phyloP scores from a whole-genome alignment of 2,797 vertebrate genomes.

The Xiphorhynchus erythropygius region DNA sequence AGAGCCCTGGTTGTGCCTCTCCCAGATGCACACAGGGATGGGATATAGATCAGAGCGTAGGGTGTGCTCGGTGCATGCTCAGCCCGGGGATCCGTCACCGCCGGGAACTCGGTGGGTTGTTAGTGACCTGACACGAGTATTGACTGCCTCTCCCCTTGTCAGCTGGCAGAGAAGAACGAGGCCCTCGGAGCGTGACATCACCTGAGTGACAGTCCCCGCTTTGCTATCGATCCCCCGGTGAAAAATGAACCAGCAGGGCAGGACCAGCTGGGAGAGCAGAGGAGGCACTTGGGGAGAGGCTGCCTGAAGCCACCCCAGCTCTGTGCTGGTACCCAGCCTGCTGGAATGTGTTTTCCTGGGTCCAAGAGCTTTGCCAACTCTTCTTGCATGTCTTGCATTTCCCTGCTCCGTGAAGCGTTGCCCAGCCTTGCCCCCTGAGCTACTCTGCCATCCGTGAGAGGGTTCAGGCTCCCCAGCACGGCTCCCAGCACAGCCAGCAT shows the following conservation, averaged over 20 bases:
- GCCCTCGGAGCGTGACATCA: slow-evolving; percentile 54
- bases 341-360: not conserved
- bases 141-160: not conserved
- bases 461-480: not conserved
- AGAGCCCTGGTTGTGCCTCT: not conserved
- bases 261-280: not conserved
- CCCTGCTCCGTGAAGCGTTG: rapidly evolving
- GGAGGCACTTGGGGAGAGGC: not conserved
- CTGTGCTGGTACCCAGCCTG: not conserved
- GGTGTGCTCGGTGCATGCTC: not conserved
- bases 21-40: rapidly evolving
- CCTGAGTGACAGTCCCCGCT: slow-evolving; percentile 68
- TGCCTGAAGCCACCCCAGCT: not conserved
- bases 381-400: not conserved
- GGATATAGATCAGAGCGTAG: not conserved
- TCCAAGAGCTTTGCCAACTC: not conserved
- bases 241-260: slow-evolving; percentile 78
- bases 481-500: not conserved
- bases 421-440: not conserved
- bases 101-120: not conserved
- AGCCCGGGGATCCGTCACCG: not conserved
- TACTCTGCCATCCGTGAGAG: rapidly evolving
- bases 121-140: slow-evolving; percentile 3
- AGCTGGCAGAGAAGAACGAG: slow-evolving; percentile 10
- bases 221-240: slow-evolving; percentile 76